Base-by-base conservation (phyloP, 2,113 vertebrate species). In the Oceanodroma tethys region DNA sequence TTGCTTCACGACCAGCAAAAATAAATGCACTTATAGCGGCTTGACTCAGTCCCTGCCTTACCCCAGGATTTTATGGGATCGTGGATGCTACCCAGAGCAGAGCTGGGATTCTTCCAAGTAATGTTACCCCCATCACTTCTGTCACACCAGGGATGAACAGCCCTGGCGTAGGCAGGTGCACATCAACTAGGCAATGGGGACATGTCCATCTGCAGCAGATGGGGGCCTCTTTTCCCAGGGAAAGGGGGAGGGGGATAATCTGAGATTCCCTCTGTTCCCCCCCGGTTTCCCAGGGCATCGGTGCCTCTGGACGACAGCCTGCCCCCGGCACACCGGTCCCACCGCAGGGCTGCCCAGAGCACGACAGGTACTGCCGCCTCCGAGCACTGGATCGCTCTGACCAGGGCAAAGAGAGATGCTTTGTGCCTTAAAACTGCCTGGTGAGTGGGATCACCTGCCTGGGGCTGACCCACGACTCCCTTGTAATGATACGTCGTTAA, bases 131-230 rank as follows among this genome's bases (percentile, higher is more conserved):
- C 60, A 13, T 4, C 25, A 3, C 42, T 90, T 52, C 71, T 73
- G 68, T 73, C 55, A 81, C 20, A 34, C 10, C 10, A 43, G 67
- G 68, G 72, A 74, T 43, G 55, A 86, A 58, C 48, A 74, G 72
- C 55, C 45, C 68, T 43, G 83, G 32, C 5, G 6, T 4, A 26
- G 81, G 92, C 89, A 91, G 76, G 65, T 84, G 81, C 59, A 71
- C 56, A 62, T 34, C 94, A 95, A 79, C 56, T 11, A 63, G 52
- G 70, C 59, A 6, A 90, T 32, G 70, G 71, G 75, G 90, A 68
- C n/a, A 29, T 5, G 63, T 74, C 55, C 59, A 53, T 82, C 86
- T 56, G 71, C 85, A 92, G 92, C 92, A 94, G 62, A 90, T 53
- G 71, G 81, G 78, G 62, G n/a, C 38, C 53, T 43, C 79, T 76